phyloP scores from a whole-genome alignment of 2,888 invertebrate genomes.

The Cheilosia pagana region DNA sequence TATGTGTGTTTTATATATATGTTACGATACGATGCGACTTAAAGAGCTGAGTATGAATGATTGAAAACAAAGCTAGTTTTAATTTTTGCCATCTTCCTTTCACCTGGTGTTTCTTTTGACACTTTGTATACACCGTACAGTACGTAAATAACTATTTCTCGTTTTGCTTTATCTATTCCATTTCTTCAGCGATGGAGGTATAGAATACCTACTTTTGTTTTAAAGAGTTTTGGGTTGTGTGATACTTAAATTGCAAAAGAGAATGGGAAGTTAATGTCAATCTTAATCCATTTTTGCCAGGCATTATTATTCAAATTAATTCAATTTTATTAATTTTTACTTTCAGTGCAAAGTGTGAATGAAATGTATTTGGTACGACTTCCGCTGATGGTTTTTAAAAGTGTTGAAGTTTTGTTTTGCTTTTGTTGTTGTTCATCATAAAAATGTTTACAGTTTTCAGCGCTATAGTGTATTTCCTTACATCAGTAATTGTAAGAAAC shows the following conservation, averaged over 20 bases:
- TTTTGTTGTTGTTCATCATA: no score
- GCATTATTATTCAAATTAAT: background rate
- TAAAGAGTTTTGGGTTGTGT: background rate
- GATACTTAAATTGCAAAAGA: background rate
- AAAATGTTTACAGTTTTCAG: no score
- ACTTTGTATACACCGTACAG: background rate
- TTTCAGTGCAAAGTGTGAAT: background rate
- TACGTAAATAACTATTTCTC: background rate
- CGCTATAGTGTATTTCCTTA: no score
- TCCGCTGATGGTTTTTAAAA: no score
- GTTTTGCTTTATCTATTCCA: background rate
- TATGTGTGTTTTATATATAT: background rate
- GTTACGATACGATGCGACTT: background rate
- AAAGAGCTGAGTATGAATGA: background rate
- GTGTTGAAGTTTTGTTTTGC: no score
- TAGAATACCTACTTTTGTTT: background rate
- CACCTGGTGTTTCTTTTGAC: conserved; percentile 9
- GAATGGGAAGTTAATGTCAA: no score
- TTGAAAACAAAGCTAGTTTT: conserved; percentile 1
- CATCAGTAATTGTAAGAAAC: no score
- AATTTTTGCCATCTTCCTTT: conserved; percentile 3
- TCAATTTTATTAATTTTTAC: background rate
- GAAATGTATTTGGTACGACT: background rate
- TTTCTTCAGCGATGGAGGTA: background rate
- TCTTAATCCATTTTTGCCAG: conserved; percentile 4